A percentile compares a stretch with the other conserved stretches of the same genome.
Evolutionary conservation across 2,113 vertebrate species (phyloP).

Genomic region (Lamprologus lemairii): DNA sequence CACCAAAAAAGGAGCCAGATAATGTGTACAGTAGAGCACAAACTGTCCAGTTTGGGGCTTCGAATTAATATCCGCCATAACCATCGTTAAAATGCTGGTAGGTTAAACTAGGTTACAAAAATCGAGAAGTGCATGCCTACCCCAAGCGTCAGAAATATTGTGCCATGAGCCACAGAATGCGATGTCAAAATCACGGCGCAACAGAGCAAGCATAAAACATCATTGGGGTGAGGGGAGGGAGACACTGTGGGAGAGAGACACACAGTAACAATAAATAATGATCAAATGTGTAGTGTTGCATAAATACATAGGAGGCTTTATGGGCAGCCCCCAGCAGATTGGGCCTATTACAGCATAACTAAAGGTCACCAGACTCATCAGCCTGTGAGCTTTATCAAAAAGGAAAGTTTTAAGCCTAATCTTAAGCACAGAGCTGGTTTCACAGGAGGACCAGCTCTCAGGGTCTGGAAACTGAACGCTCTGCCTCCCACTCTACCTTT

Average conservation of each 20-base stretch:
- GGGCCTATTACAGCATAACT: background rate
- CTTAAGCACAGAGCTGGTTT: background rate
- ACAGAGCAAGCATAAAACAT: background rate
- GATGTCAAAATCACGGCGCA: background rate
- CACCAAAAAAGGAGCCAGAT: background rate
- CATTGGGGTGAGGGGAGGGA: background rate
- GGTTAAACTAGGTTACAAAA: background rate
- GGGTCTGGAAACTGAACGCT: background rate
- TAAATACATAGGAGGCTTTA: background rate
- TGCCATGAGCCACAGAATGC: background rate
- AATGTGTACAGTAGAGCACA: background rate
- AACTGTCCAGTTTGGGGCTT: background rate
- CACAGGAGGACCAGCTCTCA: background rate
- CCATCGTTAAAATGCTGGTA: background rate
- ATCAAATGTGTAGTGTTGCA: background rate
- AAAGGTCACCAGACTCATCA: background rate
- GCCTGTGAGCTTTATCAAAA: background rate
- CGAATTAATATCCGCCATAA: background rate
- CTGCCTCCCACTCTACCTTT: background rate
- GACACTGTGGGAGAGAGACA: background rate
- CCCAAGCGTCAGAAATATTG: background rate
- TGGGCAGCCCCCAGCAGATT: background rate
- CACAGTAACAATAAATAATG: background rate
- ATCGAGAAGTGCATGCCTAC: fast-evolving
- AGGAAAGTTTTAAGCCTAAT: background rate